Evolutionary conservation across 2,888 invertebrate genomes (phyloP), one percentile per base, ranked within the genome.

Genomic region (Lepidochitona cinerea): DNA sequence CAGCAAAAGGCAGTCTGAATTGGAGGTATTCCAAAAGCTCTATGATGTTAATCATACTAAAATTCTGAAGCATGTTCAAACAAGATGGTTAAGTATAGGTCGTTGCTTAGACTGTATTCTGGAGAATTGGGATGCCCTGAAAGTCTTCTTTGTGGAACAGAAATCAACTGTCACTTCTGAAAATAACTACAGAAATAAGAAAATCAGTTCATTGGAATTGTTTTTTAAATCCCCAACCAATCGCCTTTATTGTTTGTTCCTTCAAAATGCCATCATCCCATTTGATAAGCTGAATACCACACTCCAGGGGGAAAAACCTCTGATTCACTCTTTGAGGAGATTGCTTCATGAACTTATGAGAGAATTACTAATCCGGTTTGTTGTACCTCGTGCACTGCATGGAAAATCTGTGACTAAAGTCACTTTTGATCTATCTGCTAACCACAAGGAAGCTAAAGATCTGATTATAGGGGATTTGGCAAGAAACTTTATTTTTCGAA

Each of bases 151-250:
- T 18, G 66, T 68, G 37, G 26, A 49, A 14, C 53, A 77, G 37
- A 70, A 71, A 54, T 49, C 49, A n/a, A n/a, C 49, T 23, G 18
- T 23, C 49, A n/a, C 49, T n/a, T 49, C 7, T 5, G 18, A 18
- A 49, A 49, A 23, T 23, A n/a, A 18, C 23, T 49, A 64, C 4
- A 64, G 64, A 18, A 14, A 33, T 23, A 33, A 23, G 29, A 64
- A 64, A 64, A 26, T 32, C 18, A 64, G 14, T 23, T 64, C n/a
- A 14, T 29, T 64, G n/a, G 26, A 33, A 26, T 64, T 29, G 29
- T 78, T 75, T 66, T 37, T 75, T 26, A 53, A 49, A n/a, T 74
- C 75, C 26, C 77, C 79, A 29, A 75, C 75, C 14, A 77, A 77
- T 53, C 71, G 74, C 26, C 64, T 75, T 35, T 78, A 75, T 72